Percentiles rank a stretch among this genome's conserved stretches.
These are phyloP conservation scores for Apus apus DNA, from an alignment of 2,113 vertebrate species.

Conservation along the genomic window DNA sequence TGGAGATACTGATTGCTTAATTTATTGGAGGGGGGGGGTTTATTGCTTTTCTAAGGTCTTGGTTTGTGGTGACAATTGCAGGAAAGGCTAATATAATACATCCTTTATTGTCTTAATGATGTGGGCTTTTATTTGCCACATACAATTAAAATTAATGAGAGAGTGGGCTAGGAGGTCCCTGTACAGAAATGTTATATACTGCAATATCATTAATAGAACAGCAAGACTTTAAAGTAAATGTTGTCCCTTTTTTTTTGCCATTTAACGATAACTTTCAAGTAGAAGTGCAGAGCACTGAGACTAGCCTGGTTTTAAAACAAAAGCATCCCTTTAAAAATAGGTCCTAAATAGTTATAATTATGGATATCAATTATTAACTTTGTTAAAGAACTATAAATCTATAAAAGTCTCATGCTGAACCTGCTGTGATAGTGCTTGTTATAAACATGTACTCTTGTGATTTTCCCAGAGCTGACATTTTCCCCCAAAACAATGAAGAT, in stretches of 20 bases:
- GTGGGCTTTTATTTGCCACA: not conserved
- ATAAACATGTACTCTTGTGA: not conserved
- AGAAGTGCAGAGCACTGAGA: not conserved
- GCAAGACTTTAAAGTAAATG: not conserved
- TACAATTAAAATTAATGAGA: slow-evolving; percentile 25
- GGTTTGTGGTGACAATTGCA: not conserved
- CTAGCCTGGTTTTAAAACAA: not conserved
- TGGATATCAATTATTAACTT: not conserved
- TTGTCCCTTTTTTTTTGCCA: not conserved
- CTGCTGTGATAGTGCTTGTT: not conserved
- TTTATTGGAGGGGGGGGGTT: not conserved
- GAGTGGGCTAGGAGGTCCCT: not conserved
- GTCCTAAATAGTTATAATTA: not conserved
- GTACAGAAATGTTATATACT: not conserved
- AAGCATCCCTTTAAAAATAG: not conserved
- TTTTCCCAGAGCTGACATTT: not conserved
- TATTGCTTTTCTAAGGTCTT: not conserved
- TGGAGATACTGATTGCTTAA: slow-evolving; percentile 24
- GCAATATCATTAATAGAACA: slow-evolving; percentile 26
- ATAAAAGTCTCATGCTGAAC: not conserved
- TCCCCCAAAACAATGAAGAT: not conserved
- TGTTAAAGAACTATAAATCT: not conserved
- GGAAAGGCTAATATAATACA: not conserved
- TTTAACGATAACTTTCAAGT: not conserved
- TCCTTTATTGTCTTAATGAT: not conserved